Percentiles rank a stretch among this genome's conserved stretches.
phyloP scores from a whole-genome alignment of 2,888 invertebrate species.

The Galerucella calmariensis region DNA sequence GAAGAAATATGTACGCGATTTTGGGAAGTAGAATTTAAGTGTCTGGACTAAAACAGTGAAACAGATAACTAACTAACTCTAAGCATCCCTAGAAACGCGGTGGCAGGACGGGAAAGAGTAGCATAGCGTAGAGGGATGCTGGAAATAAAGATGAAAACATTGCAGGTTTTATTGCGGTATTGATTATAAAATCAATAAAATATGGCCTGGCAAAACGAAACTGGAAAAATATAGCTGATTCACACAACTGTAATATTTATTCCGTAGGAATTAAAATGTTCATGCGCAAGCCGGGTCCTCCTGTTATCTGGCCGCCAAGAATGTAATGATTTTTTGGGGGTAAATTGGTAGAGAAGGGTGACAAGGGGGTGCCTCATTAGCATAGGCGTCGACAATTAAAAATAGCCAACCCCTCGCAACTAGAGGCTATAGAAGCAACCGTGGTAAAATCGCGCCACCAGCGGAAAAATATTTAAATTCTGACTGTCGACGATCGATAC shows the following conservation, averaged over 20 bases:
- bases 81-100: slow-evolving; percentile 38
- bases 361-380: slow-evolving; percentile 64
- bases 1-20: too few species aligned
- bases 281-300: slow-evolving; percentile 67
- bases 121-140: slow-evolving; percentile 56
- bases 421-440: slow-evolving; percentile 33
- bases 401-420: slow-evolving; percentile 56
- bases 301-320: slow-evolving; percentile 69
- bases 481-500: slow-evolving; percentile 37
- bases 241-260: slow-evolving; percentile 61
- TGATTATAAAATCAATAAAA: slow-evolving; percentile 69
- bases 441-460: slow-evolving; percentile 26
- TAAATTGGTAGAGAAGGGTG: slow-evolving; percentile 69
- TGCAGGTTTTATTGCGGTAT: slow-evolving; percentile 69
- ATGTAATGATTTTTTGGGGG: slow-evolving; percentile 90
- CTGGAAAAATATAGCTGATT: slow-evolving; percentile 66
- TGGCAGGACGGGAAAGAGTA: slow-evolving; percentile 24
- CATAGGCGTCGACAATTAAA: slow-evolving; percentile 60
- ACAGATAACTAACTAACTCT: slow-evolving; percentile 37
- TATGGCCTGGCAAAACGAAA: slow-evolving; percentile 61
- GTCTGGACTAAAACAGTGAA: slow-evolving; percentile 17
- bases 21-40: not conserved
- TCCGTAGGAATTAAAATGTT: slow-evolving; percentile 65
- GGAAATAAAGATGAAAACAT: slow-evolving; percentile 67
- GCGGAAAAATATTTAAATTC: slow-evolving; percentile 45